Conservation (phyloP, 2,888 invertebrate species). For the Brachynemurus nebulosus region DNA sequence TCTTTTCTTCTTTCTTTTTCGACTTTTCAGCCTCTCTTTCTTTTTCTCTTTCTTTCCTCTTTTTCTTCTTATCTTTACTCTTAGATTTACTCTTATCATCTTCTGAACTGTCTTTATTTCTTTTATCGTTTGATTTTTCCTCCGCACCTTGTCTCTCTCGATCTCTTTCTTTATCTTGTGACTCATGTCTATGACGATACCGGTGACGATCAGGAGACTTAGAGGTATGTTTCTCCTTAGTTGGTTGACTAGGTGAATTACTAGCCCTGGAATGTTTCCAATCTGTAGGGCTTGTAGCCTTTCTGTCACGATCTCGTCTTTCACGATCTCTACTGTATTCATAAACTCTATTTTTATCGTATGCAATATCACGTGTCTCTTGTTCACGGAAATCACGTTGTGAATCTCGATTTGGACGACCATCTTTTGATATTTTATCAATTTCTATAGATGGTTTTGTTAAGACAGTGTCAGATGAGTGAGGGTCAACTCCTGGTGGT, state of each 20-base stretch:
- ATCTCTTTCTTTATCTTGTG: conserved; percentile 22
- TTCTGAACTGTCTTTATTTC: conserved; percentile 30
- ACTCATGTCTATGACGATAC: conserved; percentile 11
- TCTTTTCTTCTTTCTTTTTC: conserved; percentile 33
- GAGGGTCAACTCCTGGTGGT: conserved; percentile 18
- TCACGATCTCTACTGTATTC: conserved; percentile 7
- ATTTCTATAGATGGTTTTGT: conserved; percentile 3
- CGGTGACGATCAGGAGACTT: conserved; percentile 27
- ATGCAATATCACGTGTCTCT: conserved; percentile 5
- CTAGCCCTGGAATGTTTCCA: conserved; percentile 21
- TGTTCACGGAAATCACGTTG: conserved; percentile 9
- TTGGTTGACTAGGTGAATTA: conserved; percentile 15
- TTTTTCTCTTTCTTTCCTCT: conserved; percentile 39
- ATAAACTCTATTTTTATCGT: conserved; percentile 11
- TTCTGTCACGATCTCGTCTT: not conserved
- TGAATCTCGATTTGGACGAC: conserved; percentile 6
- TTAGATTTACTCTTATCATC: conserved; percentile 25
- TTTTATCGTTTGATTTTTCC: conserved; percentile 19
- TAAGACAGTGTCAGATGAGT: conserved; percentile 12
- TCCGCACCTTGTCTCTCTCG: conserved; percentile 26
- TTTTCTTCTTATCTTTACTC: conserved; percentile 30
- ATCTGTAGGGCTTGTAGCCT: not conserved
- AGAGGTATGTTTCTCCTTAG: conserved; percentile 28
- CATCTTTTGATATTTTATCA: conserved; percentile 2
- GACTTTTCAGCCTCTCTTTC: conserved; percentile 35